Evolutionary conservation across 2,113 vertebrate genomes (phyloP), one percentile per base, ranked within the genome.

Genomic region (Dromas ardeola): DNA sequence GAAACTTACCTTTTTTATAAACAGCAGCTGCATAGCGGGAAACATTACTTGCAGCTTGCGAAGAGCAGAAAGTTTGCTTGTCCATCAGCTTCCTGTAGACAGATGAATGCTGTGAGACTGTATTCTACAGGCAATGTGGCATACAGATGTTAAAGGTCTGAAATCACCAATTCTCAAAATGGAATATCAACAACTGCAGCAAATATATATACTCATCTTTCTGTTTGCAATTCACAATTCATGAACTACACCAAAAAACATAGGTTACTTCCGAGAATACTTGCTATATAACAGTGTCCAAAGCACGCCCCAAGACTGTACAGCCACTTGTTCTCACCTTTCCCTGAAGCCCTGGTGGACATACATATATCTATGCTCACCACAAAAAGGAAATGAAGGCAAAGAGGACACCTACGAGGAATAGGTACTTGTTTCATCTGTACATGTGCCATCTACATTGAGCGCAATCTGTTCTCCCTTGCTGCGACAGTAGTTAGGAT

Each of bases 381-480:
- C 49, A 63, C 53, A 80, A 12, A 56, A 62, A 66, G 16, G 17
- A 82, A 70, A 86, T 5, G 34, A 89, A 74, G n/a, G 50, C 58
- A 82, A 71, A 90, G 78, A 81, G 29, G 22, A 74, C 38, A 98
- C 99, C 72, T 98, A 99, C 99, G 98, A 97, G 81, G 99, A 99
- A 81, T 99, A 99, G 3, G 99, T 99, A 98, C 97, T 99, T 58
- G 98, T 98, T 93, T 99, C 99, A 4, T 99, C 99, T 2, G 98
- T 97, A 6, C 98, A 97, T 0, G 99, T 98, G 29, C 99, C 99
- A 3, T 99, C 99, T 72, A 99, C 99, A 1, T 99, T 99, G 87
- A 99, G 98, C 2, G 99, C 99, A 0, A 99, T 99, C 97, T 99
- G 99, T 78, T 99, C 99, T 87, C 99, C 99, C 98, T 99, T 99